These are phyloP conservation scores for Boleophthalmus pectinirostris DNA, from an alignment of 2,113 vertebrate species.

Conservation along the genomic window DNA sequence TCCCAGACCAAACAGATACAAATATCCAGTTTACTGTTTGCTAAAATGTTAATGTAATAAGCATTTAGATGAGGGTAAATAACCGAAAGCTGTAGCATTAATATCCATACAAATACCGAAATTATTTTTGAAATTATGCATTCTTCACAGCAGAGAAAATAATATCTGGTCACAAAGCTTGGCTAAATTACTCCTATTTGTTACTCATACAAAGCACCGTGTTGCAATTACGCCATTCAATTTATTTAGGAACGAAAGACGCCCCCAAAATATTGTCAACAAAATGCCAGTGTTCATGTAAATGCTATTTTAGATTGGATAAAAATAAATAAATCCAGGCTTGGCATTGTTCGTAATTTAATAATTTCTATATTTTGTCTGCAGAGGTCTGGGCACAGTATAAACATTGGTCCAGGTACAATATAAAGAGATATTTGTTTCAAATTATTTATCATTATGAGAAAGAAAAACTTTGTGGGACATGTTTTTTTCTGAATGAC, in stretches of 20 bases:
- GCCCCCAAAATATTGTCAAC: background rate
- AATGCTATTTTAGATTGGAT: background rate
- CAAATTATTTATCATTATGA: background rate
- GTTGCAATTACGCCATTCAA: background rate
- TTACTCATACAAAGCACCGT: background rate
- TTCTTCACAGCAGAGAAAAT: background rate
- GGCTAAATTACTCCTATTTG: conserved; percentile 1
- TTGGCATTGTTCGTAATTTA: background rate
- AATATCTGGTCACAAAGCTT: background rate
- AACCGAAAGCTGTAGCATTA: background rate
- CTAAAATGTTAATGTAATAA: conserved; percentile 7
- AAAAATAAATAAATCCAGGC: background rate
- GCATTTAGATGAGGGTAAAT: background rate
- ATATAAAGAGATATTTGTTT: too few relatives aligned
- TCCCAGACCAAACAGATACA: background rate
- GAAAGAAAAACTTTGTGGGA: background rate
- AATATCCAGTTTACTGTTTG: background rate
- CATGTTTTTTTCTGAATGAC: background rate
- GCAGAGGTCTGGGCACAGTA: background rate
- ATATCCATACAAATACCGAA: background rate
- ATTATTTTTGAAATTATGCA: background rate
- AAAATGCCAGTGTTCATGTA: background rate
- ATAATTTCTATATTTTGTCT: background rate
- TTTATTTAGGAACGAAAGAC: background rate
- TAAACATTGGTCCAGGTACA: background rate